Evolutionary conservation across 2,888 invertebrate genomes (phyloP), one percentile per base, ranked within the genome.

Genomic region (Isotomurus palustris): DNA sequence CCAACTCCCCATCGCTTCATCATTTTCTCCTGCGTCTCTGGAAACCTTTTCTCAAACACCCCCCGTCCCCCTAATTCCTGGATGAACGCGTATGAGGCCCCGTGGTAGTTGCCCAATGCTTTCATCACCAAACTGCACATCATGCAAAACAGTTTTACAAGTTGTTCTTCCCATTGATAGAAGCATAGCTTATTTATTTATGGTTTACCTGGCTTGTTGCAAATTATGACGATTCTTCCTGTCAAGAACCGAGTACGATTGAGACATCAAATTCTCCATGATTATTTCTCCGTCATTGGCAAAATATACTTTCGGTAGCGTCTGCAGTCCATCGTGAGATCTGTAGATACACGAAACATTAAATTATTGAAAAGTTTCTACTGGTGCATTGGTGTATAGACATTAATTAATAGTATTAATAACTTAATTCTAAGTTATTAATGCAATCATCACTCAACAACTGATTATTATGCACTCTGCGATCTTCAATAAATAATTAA

Each of bases 131-230:
- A 51, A 32, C 40, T 38, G n/a, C 21, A n/a, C n/a, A n/a, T n/a
- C n/a, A n/a, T n/a, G n/a, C n/a, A n/a, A n/a, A n/a, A n/a, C n/a
- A 47, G 29, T 27, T 27, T 44, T 19, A 47, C 24, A 27, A 47
- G 24, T 24, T 19, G 17, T 12, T 24, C 21, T 21, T 41, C 10
- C 8, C 25, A 24, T 45, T 22, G 24, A 41, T 38, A n/a, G n/a
- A n/a, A n/a, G n/a, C n/a, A n/a, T n/a, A n/a, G n/a, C n/a, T n/a
- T n/a, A n/a, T n/a, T n/a, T n/a, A n/a, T 29, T 21, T 19, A 2
- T 35, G n/a, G 12, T 5, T 58, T 58, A 64, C 64, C 64, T 64
- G 51, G 64, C 58, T 58, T 64, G 60, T 53, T 58, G 54, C 50
- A 64, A 58, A 3, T 57, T 53, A 21, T 64, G 64, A 36, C 58